Base-by-base conservation (phyloP, 2,888 invertebrate species). In the Drosophila pullipes region DNA sequence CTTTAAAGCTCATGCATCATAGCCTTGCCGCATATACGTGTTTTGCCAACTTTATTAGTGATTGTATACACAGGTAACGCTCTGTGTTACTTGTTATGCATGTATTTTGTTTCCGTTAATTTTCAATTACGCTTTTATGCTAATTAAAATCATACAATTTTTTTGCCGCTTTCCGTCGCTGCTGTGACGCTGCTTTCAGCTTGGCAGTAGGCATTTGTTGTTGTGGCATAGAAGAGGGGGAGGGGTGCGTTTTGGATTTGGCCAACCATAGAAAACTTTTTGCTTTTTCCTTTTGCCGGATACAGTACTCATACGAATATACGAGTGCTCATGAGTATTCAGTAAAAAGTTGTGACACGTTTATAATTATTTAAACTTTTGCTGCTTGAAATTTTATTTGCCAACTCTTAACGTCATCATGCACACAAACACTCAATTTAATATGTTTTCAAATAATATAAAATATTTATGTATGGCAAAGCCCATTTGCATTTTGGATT, bases 101-200 rank as follows among this genome's bases (percentile, higher is more conserved):
- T 65, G 55, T 76, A 76, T 78, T 81, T 76, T 63, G 65, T 81
- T 81, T 77, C 81, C 83, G 79, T 82, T 83, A 81, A 90, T 85
- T 90, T 83, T 85, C 81, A 88, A 88, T 87, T 85, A 90, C 74
- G 80, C 79, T 85, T 88, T 90, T 82, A 85, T 81, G 83, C 83
- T 88, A 88, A 90, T 87, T 90, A 90, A 83, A 87, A 85, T 78
- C 70, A 76, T 75, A 74, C 75, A 74, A 82, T 73, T 30, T 31
- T 79, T 79, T 73, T 72, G 61, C 71, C 58, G 68, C 80, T 78
- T 81, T 59, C n/a, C 25, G 53, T 53, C 60, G 60, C 50, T 57
- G 53, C 69, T 59, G 65, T 44, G 68, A 74, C 31, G 31, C 31
- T 31, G 31, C 60, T 76, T 72, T 58, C 59, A 72, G 53, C 74